Base-by-base conservation (phyloP, 2,113 vertebrate species). In the Aegotheles bennettii region DNA sequence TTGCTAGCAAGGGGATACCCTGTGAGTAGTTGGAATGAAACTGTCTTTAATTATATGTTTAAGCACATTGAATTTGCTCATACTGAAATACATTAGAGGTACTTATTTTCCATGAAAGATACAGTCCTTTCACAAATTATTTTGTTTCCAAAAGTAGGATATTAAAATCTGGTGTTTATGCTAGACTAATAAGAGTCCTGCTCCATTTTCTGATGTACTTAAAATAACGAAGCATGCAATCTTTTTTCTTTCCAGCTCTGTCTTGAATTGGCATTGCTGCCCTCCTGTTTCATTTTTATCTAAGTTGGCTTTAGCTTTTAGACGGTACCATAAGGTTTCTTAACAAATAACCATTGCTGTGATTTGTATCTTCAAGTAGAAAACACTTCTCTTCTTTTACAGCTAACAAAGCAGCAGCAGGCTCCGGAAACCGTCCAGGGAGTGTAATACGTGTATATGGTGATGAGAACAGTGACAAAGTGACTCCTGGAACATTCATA, bases 381-480 rank as follows among this genome's bases (percentile, higher is more conserved):
- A 96, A 97, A 94, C 87, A 61, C 67, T 96, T 88, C 29, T 96
- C 71, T 94, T 97, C 92, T 93, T 13, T 96, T 97, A 8, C 97
- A 98, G 98, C 98, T 73, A 99, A 98, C 97, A 99, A 99, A 96
- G 97, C 96, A 63, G 96, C 98, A 89, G 97, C 98, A 77, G 98
- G 98, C 73, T 91, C 98, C 2, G 97, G 98, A 33, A 98, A 94
- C 96, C 98, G 98, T 50, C 98, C 99, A 3, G 99, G 99, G 78
- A 98, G 98, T 6, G 98, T 98, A 9, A 99, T 99, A 43, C 98
- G 98, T 1, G 99, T 99, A 6, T 99, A 99, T 26, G 99, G 99
- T 0, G 99, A 99, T 70, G 99, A 99, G 90, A 99, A 98, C 97
- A 98, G 99, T 0, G 99, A 99, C 97, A 99, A 99, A 97, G 99